Conservation (phyloP, 2,888 invertebrate genomes). For the Eustalomyia histrio region DNA sequence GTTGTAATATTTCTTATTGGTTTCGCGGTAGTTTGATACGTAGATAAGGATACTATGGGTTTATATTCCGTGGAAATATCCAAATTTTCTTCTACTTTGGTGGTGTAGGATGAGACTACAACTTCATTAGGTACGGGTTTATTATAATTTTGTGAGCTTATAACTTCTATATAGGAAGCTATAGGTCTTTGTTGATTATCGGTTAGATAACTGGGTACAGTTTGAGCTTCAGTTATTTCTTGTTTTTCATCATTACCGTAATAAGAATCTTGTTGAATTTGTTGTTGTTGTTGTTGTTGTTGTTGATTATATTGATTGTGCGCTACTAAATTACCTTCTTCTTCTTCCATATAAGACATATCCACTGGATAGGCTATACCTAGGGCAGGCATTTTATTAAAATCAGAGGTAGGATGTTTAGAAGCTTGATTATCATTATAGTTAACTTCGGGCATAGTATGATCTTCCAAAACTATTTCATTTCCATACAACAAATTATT, state of each 20-base stretch:
- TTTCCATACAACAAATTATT: constrained; percentile 66
- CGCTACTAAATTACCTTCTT: constrained; percentile 65
- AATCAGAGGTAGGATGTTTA: constrained; percentile 74
- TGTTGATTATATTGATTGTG: not conserved
- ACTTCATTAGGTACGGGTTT: constrained; percentile 72
- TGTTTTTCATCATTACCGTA: constrained; percentile 29
- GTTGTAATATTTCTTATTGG: constrained; percentile 23
- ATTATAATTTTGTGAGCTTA: constrained; percentile 73
- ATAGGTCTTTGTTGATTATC: constrained; percentile 67
- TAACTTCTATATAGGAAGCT: constrained; percentile 72
- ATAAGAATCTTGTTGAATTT: constrained; percentile 54
- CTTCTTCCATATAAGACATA: constrained; percentile 73
- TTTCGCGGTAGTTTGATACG: constrained; percentile 49
- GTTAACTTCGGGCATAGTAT: constrained; percentile 73
- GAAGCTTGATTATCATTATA: constrained; percentile 71
- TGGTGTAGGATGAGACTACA: constrained; percentile 74
- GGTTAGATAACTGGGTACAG: constrained; percentile 29
- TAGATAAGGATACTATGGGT: constrained; percentile 51
- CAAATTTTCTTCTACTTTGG: constrained; percentile 72
- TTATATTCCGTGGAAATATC: constrained; percentile 65
- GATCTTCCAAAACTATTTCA: constrained; percentile 72
- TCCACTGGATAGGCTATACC: constrained; percentile 77
- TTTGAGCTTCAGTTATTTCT: constrained; percentile 35
- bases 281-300: constrained; percentile 16
- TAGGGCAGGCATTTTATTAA: constrained; percentile 77